These are phyloP conservation scores for Tenthredo scrophulariae DNA, from an alignment of 2,888 invertebrate species.

Conservation along the genomic window DNA sequence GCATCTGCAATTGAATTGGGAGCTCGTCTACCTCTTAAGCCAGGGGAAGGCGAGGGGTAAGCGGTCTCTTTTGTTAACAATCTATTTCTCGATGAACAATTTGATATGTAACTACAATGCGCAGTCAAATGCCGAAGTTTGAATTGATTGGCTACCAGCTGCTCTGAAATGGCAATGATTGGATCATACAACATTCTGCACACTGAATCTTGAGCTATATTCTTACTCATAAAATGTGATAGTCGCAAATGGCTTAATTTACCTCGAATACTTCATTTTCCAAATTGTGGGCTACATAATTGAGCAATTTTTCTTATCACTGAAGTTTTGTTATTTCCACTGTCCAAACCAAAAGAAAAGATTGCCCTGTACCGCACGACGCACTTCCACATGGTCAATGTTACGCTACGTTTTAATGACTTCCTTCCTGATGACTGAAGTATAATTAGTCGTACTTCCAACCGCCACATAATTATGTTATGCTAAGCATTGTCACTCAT, in stretches of 20 bases:
- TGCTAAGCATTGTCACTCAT: not conserved
- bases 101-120: not conserved
- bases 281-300: not conserved
- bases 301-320: not conserved
- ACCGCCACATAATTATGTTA: not conserved
- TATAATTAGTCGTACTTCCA: not conserved
- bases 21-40: constrained; percentile 89
- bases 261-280: not conserved
- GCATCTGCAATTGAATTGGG: constrained; percentile 93
- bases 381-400: constrained; percentile 54
- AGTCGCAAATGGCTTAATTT: not conserved
- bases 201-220: not conserved
- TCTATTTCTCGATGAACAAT: not conserved
- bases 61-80: constrained; percentile 50
- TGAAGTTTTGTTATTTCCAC: not conserved
- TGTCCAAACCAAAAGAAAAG: not conserved
- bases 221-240: not conserved
- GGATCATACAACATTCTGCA: not conserved
- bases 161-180: not conserved
- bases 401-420: constrained; percentile 51
- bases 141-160: not conserved
- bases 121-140: not conserved
- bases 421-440: not conserved
- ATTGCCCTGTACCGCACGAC: not conserved
- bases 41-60: constrained; percentile 93